Base-by-base conservation (phyloP, 2,888 invertebrate species). In the Salticus scenicus region DNA sequence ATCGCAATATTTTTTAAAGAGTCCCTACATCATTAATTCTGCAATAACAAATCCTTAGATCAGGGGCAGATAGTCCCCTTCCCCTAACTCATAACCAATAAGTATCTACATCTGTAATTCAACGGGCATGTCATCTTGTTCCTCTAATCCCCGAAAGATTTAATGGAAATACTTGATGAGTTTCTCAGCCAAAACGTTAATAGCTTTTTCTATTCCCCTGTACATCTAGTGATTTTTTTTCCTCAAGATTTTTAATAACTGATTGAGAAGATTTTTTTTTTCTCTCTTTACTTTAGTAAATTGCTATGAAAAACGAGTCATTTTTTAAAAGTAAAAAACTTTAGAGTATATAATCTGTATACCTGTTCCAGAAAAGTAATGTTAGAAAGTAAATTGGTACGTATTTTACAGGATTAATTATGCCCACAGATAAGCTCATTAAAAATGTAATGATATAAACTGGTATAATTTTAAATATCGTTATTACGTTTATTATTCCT, bases 101-200 rank as follows among this genome's bases (percentile, higher is more conserved):
- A 57, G 24, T 24, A 57, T 24, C 20, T 57, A 12, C 57, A 57
- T 57, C 57, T 57, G 12, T 57, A 57, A 24, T 57, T 57, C 24
- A 24, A 57, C 24, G 24, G 5, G 12, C 24, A 24, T 24, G 12
- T 57, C 24, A 57, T 57, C 24, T 57, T 57, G 20, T 57, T 17
- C 12, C 57, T 57, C 2, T 57, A 57, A 57, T 57, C 57, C 57
- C 57, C 57, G 57, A 57, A 57, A 57, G 57, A 57, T 57, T 57
- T 17, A 24, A 57, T 57, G 57, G 24, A 57, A 57, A 57, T 20
- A 57, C 12, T 57, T 57, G 57, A 57, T 57, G 57, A 57, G 57
- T 57, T 57, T 24, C 57, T 5, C 24, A 24, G 24, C 24, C 24
- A 24, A 57, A 57, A 57, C 37, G 57, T 57, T 57, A 57, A 57